These are phyloP conservation scores for Monochamus saltuarius DNA, from an alignment of 1,140 invertebrate genomes.

Conservation along the genomic window DNA sequence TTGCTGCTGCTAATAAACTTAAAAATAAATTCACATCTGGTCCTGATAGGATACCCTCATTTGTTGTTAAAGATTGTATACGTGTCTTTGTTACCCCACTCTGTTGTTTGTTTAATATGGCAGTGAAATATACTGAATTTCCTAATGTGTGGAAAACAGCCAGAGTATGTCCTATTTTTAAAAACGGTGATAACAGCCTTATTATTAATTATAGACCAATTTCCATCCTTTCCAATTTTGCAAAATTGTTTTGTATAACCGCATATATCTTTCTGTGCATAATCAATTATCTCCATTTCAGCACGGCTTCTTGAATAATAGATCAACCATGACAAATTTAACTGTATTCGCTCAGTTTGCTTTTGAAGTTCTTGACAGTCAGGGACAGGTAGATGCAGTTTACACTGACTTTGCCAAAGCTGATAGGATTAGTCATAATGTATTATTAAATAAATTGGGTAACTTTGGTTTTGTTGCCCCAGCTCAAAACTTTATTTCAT, in stretches of 20 bases:
- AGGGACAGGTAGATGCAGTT: too few relatives aligned
- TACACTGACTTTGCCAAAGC: too few relatives aligned
- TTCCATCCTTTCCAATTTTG: not conserved
- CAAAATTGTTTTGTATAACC: not conserved
- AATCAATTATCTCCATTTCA: not conserved
- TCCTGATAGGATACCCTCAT: too few relatives aligned
- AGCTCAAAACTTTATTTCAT: not conserved
- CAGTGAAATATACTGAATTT: too few relatives aligned
- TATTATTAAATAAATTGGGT: too few relatives aligned
- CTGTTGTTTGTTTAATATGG: not conserved
- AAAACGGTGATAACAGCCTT: not conserved
- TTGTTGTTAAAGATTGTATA: too few relatives aligned
- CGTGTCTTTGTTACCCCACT: too few relatives aligned
- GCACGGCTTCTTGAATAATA: not conserved
- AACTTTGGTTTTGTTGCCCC: not conserved
- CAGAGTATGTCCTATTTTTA: not conserved
- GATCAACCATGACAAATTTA: too few relatives aligned
- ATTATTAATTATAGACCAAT: slow-evolving; percentile 25
- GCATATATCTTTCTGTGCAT: too few relatives aligned
- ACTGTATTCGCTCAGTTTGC: not conserved
- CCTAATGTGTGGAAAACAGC: not conserved
- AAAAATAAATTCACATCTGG: too few relatives aligned
- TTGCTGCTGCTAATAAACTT: too few relatives aligned
- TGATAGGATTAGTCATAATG: not conserved
- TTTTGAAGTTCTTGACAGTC: not conserved